Base-by-base conservation (phyloP, 2,113 vertebrate species). In the Nycticebus coucang region DNA sequence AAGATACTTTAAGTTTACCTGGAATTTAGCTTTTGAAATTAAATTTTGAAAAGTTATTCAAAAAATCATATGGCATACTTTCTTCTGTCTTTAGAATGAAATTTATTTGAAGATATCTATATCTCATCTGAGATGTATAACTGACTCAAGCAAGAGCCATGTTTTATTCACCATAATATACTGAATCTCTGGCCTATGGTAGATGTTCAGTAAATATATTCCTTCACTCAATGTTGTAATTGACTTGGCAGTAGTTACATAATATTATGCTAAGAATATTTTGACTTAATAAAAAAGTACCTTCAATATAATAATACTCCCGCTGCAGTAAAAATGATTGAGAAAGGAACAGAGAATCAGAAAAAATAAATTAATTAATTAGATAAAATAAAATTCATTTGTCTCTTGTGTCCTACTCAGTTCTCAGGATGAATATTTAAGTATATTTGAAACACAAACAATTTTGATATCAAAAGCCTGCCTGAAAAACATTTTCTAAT, bases 401-500 rank as follows among this genome's bases (percentile, higher is more conserved):
- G 0, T 69, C 53, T 66, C 10, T 59, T 82, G 4, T 57, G 2
- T 55, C 5, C 11, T 77, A 62, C 4, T 72, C 17, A 75, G 4
- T 50, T 83, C 87, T 91, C 13, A 83, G 10, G 4, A 69, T 95
- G 62, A n/a, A 8, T 35, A 66, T 94, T 87, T 66, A 71, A 81
- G 15, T 35, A 18, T 60, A 0, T 10, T 79, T 91, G 35, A 95
- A 92, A 89, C 60, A 33, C 2, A 55, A 81, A 45, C 19, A 9
- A 21, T 53, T 91, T 91, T 92, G 28, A 85, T 69, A 55, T 71
- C 28, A 86, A 91, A 91, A 60, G 4, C 7, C 37, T 93, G 68
- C 26, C 68, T 87, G 41, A 41, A 60, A 90, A 90, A 78, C 18
- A 93, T 1, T 60, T 68, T 68, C 55, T 87, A 95, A 95, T 94